A percentile compares a stretch with the other conserved stretches of the same genome.
These are phyloP conservation scores for Capitulum mitella DNA, from an alignment of 2,888 invertebrate genomes.

Conservation along the genomic window DNA sequence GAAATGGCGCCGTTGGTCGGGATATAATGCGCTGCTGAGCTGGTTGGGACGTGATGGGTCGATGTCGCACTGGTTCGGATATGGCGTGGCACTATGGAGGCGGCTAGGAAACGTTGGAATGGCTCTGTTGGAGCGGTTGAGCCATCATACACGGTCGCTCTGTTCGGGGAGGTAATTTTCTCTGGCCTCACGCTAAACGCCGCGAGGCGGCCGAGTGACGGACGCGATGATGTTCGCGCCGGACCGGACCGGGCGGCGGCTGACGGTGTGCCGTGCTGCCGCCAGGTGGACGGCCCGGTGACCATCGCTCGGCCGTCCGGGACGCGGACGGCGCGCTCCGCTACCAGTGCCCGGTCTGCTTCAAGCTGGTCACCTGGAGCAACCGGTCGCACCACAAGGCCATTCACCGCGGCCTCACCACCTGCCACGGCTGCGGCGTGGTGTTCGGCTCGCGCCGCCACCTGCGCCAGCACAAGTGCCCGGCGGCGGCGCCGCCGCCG, in stretches of 20 bases:
- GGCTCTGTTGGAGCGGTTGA: too few relatives aligned
- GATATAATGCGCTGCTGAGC: too few relatives aligned
- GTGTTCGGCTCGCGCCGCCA: conserved; percentile 18
- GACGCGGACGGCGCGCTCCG: neutral
- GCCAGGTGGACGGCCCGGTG: neutral
- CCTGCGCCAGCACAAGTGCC: conserved; percentile 28
- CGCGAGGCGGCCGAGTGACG: too few relatives aligned
- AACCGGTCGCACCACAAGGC: neutral
- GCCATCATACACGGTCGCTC: too few relatives aligned
- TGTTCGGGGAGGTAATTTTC: too few relatives aligned
- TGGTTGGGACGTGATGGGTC: too few relatives aligned
- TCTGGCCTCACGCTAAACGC: too few relatives aligned
- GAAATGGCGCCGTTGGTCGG: too few relatives aligned
- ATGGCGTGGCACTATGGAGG: too few relatives aligned
- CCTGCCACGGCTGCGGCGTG: conserved; percentile 26
- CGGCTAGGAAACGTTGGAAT: too few relatives aligned
- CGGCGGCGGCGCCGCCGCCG: conserved; percentile 27
- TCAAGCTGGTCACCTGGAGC: neutral
- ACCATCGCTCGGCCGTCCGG: neutral
- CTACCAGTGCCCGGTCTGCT: neutral
- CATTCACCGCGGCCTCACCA: conserved; percentile 13
- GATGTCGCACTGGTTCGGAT: too few relatives aligned
- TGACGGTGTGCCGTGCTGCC: conserved; percentile 1
- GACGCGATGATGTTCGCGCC: too few relatives aligned
- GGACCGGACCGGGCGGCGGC: neutral